Evolutionary conservation across 2,797 vertebrate genomes (phyloP), one percentile per base, ranked within the genome.

Genomic region (Eulemur rubriventer): DNA sequence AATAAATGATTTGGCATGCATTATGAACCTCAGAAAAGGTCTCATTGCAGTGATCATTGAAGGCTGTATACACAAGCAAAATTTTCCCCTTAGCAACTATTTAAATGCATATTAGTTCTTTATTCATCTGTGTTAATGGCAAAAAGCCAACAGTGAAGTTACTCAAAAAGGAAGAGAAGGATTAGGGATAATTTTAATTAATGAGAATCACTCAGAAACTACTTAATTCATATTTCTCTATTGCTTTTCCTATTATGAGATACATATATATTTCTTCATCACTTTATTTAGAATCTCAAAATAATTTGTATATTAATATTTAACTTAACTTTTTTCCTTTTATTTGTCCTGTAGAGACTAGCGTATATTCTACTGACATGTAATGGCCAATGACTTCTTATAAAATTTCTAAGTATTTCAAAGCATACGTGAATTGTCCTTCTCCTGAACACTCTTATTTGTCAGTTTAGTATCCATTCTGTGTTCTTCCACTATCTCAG

Each of bases 61-160:
- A 96, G 46, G 38, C 78, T 95, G 33, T 13, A 20, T 46, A 81
- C 8, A 72, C 26, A 95, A 2, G 41, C 7, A 92, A 72, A 94
- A 94, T 63, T 89, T 59, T 91, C 85, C 79, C 67, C 43, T 79
- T 94, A 81, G 72, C 65, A 96, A 97, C 50, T 86, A 92, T 96
- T 96, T 91, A 97, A 96, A 92, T 92, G 20, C 16, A 79, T 76
- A 80, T 96, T 96, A 95, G 28, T 65, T 67, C 24, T 75, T 50
- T 83, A 70, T 80, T 93, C 30, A 35, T 96, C 85, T 96, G 22
- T 89, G n/a, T 78, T 73, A 48, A 84, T 72, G 93, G 48, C 30
- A 46, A 96, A 85, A n/a, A 91, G 12, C 4, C 20, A 95, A 79
- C 11, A 96, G 75, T 59, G 24, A 12, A 95, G 61, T 50, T 65